Evolutionary conservation across 2,113 vertebrate species (phyloP).

Genomic region (Furnarius figulus): DNA sequence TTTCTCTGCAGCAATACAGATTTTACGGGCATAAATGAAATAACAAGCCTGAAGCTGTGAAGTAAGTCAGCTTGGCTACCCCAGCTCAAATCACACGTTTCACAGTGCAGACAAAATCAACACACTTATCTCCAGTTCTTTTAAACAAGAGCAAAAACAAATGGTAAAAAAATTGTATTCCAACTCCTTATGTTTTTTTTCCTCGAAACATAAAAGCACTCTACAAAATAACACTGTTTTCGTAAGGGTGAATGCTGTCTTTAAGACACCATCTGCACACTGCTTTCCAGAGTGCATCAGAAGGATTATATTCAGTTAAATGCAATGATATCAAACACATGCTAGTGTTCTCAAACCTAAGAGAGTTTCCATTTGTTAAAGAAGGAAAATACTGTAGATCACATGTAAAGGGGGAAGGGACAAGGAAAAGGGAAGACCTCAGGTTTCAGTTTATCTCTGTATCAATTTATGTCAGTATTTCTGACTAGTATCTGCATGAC

Average conservation of each 20-base stretch:
- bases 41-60: neutral
- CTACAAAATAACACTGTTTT: constrained; percentile 5
- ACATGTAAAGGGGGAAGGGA: neutral
- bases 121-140: neutral
- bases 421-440: neutral
- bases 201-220: neutral
- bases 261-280: neutral
- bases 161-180: neutral
- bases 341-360: neutral
- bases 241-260: neutral
- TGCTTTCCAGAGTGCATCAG: neutral
- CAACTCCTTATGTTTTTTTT: constrained; percentile 40
- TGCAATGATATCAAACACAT: neutral
- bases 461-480: neutral
- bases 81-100: neutral
- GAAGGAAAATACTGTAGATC: neutral
- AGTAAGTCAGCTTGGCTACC: neutral
- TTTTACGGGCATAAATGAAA: neutral
- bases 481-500: neutral
- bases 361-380: neutral
- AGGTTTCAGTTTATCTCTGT: neutral
- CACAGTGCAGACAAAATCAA: neutral
- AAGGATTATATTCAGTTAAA: neutral
- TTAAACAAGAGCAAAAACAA: neutral
- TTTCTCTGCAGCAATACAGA: neutral